phyloP scores from a whole-genome alignment of 2,113 vertebrate genomes.

The Rhinogobius similis region DNA sequence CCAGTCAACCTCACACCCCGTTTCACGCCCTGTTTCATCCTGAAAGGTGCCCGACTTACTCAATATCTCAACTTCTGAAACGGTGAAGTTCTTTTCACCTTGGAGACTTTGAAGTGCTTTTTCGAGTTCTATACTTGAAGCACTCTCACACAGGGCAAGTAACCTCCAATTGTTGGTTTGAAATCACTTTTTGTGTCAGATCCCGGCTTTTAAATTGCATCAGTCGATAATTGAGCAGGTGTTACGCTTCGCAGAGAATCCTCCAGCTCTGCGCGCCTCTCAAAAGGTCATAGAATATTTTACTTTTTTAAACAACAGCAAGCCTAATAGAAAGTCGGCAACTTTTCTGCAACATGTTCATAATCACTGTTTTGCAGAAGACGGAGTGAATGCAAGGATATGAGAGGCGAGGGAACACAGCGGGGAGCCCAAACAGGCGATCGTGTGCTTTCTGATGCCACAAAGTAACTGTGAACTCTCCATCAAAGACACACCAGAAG shows the following conservation, averaged over 20 bases:
- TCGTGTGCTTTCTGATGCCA: not conserved
- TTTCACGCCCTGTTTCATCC: not conserved
- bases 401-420: not conserved
- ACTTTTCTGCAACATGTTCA: not conserved
- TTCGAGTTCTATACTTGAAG: not conserved
- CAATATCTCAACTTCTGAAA: not conserved
- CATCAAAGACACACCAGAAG: not conserved
- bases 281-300: not conserved
- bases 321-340: not conserved
- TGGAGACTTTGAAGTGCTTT: not conserved
- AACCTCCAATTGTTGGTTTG: slow-evolving; percentile 1
- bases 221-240: not conserved
- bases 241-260: not conserved
- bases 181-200: slow-evolving; percentile 1
- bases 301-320: not conserved
- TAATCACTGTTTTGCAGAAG: not conserved
- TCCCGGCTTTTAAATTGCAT: not conserved
- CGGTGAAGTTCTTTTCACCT: not conserved
- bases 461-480: not conserved
- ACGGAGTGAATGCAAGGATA: not conserved
- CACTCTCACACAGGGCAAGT: not conserved
- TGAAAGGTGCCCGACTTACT: not conserved
- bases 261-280: not conserved
- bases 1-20: not conserved
- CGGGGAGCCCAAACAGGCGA: not conserved